Conservation (phyloP, 2,888 invertebrate genomes). For the Drosophila algonquin region DNA sequence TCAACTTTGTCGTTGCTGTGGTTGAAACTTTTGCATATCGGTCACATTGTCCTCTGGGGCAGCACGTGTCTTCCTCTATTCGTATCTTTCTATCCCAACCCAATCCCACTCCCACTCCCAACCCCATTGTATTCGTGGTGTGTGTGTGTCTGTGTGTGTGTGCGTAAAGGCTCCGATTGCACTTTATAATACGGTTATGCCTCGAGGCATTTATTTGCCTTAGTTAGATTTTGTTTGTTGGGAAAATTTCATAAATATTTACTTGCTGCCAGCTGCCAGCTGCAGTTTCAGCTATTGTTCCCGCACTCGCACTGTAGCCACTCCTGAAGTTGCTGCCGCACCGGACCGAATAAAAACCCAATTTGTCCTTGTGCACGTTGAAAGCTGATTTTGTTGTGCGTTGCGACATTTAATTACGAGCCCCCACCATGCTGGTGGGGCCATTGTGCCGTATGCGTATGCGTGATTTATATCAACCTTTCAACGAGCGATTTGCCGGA, state of each 20-base stretch:
- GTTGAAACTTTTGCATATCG: constrained; percentile 69
- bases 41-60: constrained; percentile 63
- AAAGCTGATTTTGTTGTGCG: constrained; percentile 23
- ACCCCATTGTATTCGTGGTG: neutral
- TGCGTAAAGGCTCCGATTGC: constrained; percentile 63
- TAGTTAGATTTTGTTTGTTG: constrained; percentile 53
- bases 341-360: constrained; percentile 42
- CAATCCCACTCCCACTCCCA: no score
- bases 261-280: constrained; percentile 44
- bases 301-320: neutral
- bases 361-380: constrained; percentile 8
- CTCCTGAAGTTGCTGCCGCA: constrained; percentile 10
- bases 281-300: constrained; percentile 41
- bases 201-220: constrained; percentile 60
- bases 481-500: constrained; percentile 10
- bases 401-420: constrained; percentile 44
- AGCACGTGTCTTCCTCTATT: constrained; percentile 49
- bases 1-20: constrained; percentile 40
- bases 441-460: constrained; percentile 24
- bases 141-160: constrained; percentile 32
- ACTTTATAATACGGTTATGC: constrained; percentile 63
- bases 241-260: constrained; percentile 62
- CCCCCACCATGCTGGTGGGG: constrained; percentile 15
- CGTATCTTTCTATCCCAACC: constrained; percentile 6
- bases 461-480: constrained; percentile 14